Evolutionary conservation across 2,888 invertebrate genomes (phyloP).

Genomic region (Dolichomitus sp.): DNA sequence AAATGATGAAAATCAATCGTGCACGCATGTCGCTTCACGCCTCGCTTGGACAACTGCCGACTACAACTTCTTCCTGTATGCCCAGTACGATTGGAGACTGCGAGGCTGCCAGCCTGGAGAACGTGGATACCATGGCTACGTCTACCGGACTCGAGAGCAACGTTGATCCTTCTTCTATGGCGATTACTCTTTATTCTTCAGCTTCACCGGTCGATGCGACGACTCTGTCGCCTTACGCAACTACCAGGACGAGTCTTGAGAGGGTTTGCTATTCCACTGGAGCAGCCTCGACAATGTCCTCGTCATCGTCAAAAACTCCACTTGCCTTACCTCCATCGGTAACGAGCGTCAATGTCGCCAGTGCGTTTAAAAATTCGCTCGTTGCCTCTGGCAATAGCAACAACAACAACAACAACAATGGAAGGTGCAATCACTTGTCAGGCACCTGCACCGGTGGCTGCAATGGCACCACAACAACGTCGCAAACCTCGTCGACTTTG

Average conservation of each 20-base stretch:
- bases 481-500: slow-evolving; percentile 62
- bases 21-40: slow-evolving; percentile 58
- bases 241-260: slow-evolving; percentile 45
- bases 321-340: slow-evolving; percentile 32
- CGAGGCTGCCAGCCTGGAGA: slow-evolving; percentile 51
- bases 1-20: slow-evolving; percentile 48
- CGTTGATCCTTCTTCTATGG: slow-evolving; percentile 33
- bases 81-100: slow-evolving; percentile 27
- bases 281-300: slow-evolving; percentile 47
- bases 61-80: slow-evolving; percentile 30
- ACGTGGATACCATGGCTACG: slow-evolving; percentile 18
- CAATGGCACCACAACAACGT: slow-evolving; percentile 50
- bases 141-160: slow-evolving; percentile 34
- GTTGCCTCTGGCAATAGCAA: slow-evolving; percentile 39
- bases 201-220: slow-evolving; percentile 30
- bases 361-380: slow-evolving; percentile 53
- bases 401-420: slow-evolving; percentile 42
- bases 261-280: slow-evolving; percentile 33
- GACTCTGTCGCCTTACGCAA: slow-evolving; percentile 10
- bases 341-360: slow-evolving; percentile 41
- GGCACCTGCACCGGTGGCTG: slow-evolving; percentile 56
- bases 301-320: slow-evolving; percentile 51
- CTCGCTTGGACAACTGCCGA: slow-evolving; percentile 61
- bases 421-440: slow-evolving; percentile 58
- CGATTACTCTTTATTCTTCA: slow-evolving; percentile 44